Evolutionary conservation across 2,888 invertebrate species (phyloP).

Genomic region (Drosophila kuntzei): DNA sequence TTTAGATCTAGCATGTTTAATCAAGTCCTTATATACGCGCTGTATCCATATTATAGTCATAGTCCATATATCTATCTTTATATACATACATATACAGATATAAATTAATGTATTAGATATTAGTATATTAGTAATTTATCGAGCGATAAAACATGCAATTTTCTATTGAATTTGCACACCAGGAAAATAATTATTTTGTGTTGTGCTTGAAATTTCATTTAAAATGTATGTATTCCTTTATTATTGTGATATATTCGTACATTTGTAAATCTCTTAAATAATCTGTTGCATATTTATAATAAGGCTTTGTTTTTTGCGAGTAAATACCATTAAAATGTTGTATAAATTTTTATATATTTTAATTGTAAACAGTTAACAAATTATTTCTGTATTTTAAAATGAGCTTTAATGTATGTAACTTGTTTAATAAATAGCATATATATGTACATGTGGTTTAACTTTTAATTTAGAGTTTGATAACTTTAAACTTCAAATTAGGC

Average conservation of each 20-base stretch:
- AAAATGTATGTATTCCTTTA: slow-evolving; percentile 82
- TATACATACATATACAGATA: slow-evolving; percentile 29
- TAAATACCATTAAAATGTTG: slow-evolving; percentile 29
- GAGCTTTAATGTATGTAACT: slow-evolving; percentile 70
- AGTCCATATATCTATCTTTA: slow-evolving; percentile 31
- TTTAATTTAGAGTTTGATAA: neutral
- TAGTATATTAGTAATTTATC: slow-evolving; percentile 45
- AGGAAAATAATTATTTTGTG: slow-evolving; percentile 19
- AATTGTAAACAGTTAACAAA: slow-evolving; percentile 36
- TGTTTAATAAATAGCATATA: slow-evolving; percentile 58
- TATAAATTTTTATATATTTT: slow-evolving; percentile 41
- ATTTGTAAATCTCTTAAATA: slow-evolving; percentile 72
- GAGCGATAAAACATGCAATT: slow-evolving; percentile 39
- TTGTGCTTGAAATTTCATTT: slow-evolving; percentile 71
- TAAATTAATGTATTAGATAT: slow-evolving; percentile 26
- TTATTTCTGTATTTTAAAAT: slow-evolving; percentile 58
- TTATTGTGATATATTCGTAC: slow-evolving; percentile 83
- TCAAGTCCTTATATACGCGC: slow-evolving; percentile 61
- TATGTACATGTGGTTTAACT: neutral
- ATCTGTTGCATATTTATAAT: slow-evolving; percentile 80
- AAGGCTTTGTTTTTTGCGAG: slow-evolving; percentile 53
- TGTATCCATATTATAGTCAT: slow-evolving; percentile 58
- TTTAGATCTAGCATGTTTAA: slow-evolving; percentile 27
- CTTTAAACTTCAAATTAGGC: slow-evolving; percentile 2
- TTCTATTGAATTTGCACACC: slow-evolving; percentile 36